Conservation (phyloP, 2,797 vertebrate species). For the Tauraco hartlaubi region DNA sequence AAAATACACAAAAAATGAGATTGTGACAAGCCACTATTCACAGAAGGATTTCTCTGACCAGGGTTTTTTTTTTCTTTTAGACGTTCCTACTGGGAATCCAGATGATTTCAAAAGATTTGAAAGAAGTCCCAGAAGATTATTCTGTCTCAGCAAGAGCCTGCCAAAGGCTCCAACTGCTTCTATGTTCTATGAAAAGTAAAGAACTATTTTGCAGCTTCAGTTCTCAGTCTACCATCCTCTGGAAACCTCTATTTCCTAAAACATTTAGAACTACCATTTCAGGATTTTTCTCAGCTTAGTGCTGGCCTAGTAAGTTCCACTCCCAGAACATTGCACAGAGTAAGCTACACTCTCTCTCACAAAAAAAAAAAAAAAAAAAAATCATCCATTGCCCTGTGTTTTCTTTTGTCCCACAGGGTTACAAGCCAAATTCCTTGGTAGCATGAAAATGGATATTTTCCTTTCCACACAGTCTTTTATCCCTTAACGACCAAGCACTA, state of each 20-base stretch:
- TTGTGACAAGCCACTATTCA: not conserved
- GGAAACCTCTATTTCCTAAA: not conserved
- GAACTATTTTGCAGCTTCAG: not conserved
- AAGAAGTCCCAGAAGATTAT: not conserved
- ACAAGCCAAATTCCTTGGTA: not conserved
- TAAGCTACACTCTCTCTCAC: not conserved
- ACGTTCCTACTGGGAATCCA: not conserved
- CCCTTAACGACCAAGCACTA: not conserved
- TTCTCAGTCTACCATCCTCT: not conserved
- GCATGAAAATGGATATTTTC: not conserved
- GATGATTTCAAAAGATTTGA: not conserved
- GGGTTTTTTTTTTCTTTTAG: not conserved
- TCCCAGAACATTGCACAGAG: not conserved
- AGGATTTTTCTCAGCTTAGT: not conserved
- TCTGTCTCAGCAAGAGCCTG: not conserved
- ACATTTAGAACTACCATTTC: not conserved
- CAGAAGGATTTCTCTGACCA: not conserved
- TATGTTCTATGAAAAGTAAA: not conserved
- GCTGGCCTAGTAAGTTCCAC: not conserved
- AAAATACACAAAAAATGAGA: not conserved
- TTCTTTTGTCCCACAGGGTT: not conserved
- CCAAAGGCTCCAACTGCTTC: not conserved
- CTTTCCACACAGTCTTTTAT: not conserved
- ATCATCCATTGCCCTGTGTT: accelerated
- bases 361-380: not conserved